phyloP scores from a whole-genome alignment of 2,797 vertebrate genomes.

The Aythya fuligula region DNA sequence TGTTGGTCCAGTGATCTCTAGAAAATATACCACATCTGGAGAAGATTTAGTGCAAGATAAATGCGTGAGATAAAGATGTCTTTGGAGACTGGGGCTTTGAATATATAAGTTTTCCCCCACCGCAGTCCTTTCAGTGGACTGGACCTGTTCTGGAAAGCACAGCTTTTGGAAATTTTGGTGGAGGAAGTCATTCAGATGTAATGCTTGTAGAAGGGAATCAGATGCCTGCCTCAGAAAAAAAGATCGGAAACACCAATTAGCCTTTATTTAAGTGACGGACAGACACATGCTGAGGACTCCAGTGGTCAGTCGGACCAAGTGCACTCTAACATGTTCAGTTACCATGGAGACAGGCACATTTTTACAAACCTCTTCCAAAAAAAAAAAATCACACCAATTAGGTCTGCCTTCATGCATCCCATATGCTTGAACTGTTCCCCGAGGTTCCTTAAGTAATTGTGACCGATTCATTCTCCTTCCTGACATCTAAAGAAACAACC shows the following conservation, averaged over 20 bases:
- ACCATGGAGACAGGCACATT: neutral
- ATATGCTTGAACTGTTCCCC: neutral
- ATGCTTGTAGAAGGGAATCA: neutral
- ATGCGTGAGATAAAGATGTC: neutral
- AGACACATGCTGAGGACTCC: neutral
- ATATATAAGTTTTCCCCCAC: neutral
- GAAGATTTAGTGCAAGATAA: neutral
- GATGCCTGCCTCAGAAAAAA: neutral
- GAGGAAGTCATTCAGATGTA: neutral
- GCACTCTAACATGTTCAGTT: neutral
- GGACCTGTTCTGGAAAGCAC: neutral
- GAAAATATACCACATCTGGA: neutral
- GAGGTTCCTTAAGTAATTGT: slow-evolving; percentile 43
- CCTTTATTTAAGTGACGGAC: slow-evolving; percentile 11
- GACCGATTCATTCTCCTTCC: slow-evolving; percentile 52
- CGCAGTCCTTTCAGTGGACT: neutral
- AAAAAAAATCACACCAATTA: slow-evolving; percentile 34
- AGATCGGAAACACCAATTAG: neutral
- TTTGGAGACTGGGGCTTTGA: neutral
- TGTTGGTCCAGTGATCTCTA: neutral
- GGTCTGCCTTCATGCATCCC: slow-evolving; percentile 36
- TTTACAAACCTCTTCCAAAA: neutral
- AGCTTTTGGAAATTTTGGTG: neutral
- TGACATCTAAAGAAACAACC: slow-evolving; percentile 29
- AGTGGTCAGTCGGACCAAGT: slow-evolving; percentile 20